Base-by-base conservation (phyloP, 2,888 invertebrate species). In the Macrosoma leucophasiata region DNA sequence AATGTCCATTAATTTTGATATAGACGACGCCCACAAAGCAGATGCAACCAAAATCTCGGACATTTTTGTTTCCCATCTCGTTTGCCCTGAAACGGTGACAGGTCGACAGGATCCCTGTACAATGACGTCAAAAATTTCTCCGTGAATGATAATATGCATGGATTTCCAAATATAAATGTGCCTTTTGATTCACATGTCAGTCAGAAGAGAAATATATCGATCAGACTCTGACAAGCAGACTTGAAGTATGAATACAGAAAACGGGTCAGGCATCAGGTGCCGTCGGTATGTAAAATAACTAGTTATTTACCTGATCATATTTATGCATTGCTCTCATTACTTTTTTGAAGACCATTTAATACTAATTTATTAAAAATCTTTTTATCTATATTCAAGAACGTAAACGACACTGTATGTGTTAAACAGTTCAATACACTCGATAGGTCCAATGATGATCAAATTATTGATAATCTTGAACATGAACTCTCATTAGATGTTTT, bases 151-250 rank as follows among this genome's bases (percentile, higher is more conserved):
- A 8, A 29, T 30, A 41, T 36, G 32, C 37, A 41, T 31, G 36
- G 29, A 35, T 36, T 33, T 42, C 38, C 40, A 46, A 42, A 45
- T 29, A 35, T 41, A 29, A 35, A 15, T 20, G 25, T 9, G n/a
- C 11, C 24, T 36, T 34, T 43, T 42, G 42, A 43, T 46, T 46
- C 46, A 46, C 30, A 40, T 32, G 46, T 47, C 46, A 33, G 22
- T 40, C 43, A 33, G 29, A 37, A 17, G 31, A 39, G 39, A 33
- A 37, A 43, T 41, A 39, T 39, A 40, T 46, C 41, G 35, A 42
- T 48, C 46, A 39, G 29, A 17, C 23, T 14, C 12, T 32, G 43
- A 46, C 40, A 35, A 29, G 29, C 32, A 36, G 30, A 38, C 22
- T 21, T 21, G 18, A 30, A 12, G 26, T 20, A 20, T 17, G 17